A percentile compares a stretch with the other conserved stretches of the same genome.
These are phyloP conservation scores for Iphiclides podalirius DNA, from an alignment of 2,888 invertebrate species.

Conservation along the genomic window DNA sequence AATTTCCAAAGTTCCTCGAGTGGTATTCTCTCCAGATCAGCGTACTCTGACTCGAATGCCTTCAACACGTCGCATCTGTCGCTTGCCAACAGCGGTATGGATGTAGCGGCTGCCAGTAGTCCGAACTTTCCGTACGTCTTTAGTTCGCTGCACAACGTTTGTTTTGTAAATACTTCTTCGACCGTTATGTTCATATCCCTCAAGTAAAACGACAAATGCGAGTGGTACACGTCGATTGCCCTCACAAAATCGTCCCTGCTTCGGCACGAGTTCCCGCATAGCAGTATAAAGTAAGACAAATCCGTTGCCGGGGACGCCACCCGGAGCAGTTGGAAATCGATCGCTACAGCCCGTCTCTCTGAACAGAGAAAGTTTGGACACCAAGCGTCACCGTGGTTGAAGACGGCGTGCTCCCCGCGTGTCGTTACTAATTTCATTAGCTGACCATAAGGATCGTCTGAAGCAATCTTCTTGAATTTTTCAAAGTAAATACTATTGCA, in stretches of 20 bases:
- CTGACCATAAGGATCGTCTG: slow-evolving; percentile 43
- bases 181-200: slow-evolving; percentile 45
- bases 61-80: slow-evolving; percentile 42
- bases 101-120: slow-evolving; percentile 39
- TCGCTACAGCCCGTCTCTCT: slow-evolving; percentile 37
- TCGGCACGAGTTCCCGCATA: slow-evolving; percentile 34
- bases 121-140: slow-evolving; percentile 47
- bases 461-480: slow-evolving; percentile 40
- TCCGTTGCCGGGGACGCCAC: slow-evolving; percentile 48
- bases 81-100: slow-evolving; percentile 44
- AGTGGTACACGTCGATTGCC: slow-evolving; percentile 44
- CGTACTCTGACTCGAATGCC: slow-evolving; percentile 33
- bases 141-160: slow-evolving; percentile 43
- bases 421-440: slow-evolving; percentile 34
- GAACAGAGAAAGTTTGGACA: slow-evolving; percentile 47
- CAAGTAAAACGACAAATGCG: slow-evolving; percentile 40
- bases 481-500: slow-evolving; percentile 42
- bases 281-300: slow-evolving; percentile 38
- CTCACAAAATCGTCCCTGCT: slow-evolving; percentile 41
- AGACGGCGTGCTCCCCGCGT: slow-evolving; percentile 37
- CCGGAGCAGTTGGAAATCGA: slow-evolving; percentile 53
- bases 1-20: slow-evolving; percentile 47
- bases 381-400: slow-evolving; percentile 58
- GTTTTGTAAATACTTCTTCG: slow-evolving; percentile 36
- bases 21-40: slow-evolving; percentile 41